Conservation (phyloP, 1,140 invertebrate species). For the Drosophila willistoni region DNA sequence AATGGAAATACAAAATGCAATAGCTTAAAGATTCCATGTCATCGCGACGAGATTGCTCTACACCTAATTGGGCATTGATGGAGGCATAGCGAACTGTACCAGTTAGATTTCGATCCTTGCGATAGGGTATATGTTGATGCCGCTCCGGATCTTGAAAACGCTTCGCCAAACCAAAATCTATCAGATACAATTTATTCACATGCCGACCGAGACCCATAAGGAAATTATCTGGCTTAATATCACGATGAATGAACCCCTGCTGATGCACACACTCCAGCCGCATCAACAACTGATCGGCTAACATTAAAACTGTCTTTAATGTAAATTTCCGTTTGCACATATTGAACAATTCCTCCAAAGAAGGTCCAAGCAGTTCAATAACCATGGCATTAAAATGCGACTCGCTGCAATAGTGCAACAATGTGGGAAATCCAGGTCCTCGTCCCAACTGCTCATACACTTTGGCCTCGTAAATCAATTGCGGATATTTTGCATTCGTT, state of each 20-base stretch:
- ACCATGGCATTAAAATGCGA: conserved; percentile 99
- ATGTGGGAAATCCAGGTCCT: conserved; percentile 94
- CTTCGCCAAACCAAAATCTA: conserved; percentile 99
- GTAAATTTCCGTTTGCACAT: conserved; percentile 98
- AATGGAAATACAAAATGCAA: conserved; percentile 99
- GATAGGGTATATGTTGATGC: conserved; percentile 96
- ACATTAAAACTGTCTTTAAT: conserved; percentile 97
- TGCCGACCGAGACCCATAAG: conserved; percentile 98
- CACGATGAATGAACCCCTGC: conserved; percentile 98
- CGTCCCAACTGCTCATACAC: conserved; percentile 98
- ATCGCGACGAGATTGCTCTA: conserved; percentile 94
- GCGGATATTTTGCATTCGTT: conserved; percentile 98
- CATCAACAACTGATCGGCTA: conserved; percentile 98
- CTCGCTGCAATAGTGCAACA: conserved; percentile 98
- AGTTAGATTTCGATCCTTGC: conserved; percentile 99
- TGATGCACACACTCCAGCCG: conserved; percentile 98
- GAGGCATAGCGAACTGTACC: conserved; percentile 90
- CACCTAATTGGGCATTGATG: conserved; percentile 90
- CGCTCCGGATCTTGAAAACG: conserved; percentile 96
- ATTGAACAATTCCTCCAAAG: conserved; percentile 99
- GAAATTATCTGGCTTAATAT: conserved; percentile 99
- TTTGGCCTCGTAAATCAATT: conserved; percentile 99
- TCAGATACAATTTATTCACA: conserved; percentile 96
- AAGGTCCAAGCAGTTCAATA: conserved; percentile 98
- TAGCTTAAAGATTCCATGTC: conserved; percentile 98